These are phyloP conservation scores for Bubo blakistoni DNA, from an alignment of 2,113 vertebrate genomes.

Conservation along the genomic window DNA sequence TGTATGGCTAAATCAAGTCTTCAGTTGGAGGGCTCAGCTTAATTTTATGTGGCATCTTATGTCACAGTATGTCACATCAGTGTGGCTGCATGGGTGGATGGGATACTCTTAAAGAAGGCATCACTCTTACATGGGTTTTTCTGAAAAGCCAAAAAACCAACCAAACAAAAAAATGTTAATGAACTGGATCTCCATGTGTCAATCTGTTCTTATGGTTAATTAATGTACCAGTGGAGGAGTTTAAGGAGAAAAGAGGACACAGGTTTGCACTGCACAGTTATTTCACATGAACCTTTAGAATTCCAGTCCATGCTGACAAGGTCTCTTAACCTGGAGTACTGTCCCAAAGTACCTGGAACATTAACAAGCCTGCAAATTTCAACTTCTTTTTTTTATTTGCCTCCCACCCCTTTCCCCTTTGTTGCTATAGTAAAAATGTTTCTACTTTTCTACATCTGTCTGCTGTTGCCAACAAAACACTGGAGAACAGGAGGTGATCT, in stretches of 20 bases:
- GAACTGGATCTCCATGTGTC: conserved; percentile 7
- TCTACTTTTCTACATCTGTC: conserved; percentile 66
- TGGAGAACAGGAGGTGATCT: conserved; percentile 64
- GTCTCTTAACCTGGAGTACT: background rate
- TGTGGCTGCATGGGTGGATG: background rate
- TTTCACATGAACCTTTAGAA: background rate
- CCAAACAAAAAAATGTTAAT: conserved; percentile 12
- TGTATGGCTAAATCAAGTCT: conserved; percentile 52
- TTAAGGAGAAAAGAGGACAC: background rate
- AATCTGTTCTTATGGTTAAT: conserved; percentile 22
- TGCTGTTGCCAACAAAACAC: conserved; percentile 69
- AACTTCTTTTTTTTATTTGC: background rate
- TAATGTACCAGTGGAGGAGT: background rate
- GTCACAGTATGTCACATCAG: conserved; percentile 59
- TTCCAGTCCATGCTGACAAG: background rate
- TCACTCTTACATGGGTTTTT: background rate
- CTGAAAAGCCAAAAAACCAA: conserved; percentile 8
- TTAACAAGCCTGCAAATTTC: background rate
- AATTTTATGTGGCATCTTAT: conserved; percentile 49
- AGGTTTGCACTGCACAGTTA: background rate
- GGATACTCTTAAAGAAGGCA: conserved; percentile 19
- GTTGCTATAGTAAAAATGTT: conserved; percentile 62
- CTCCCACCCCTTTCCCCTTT: conserved; percentile 48
- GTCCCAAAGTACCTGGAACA: background rate
- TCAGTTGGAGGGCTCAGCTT: conserved; percentile 4